A percentile compares a stretch with the other conserved stretches of the same genome.
These are phyloP conservation scores for Rhodophaea formosa DNA, from an alignment of 2,888 invertebrate species.

Conservation along the genomic window DNA sequence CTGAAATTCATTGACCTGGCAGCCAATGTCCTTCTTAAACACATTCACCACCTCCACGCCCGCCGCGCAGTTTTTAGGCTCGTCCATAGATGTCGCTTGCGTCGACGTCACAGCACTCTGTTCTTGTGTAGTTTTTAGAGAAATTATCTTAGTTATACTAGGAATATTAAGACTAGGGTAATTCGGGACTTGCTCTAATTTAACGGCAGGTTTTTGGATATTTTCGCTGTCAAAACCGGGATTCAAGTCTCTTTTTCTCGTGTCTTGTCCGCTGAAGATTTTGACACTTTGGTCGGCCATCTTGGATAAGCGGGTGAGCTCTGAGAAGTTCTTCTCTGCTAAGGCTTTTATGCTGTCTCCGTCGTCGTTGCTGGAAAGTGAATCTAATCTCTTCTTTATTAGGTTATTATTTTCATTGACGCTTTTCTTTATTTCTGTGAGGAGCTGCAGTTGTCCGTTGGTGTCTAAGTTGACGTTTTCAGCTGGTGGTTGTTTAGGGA, in stretches of 20 bases:
- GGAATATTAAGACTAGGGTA: conserved; percentile 66
- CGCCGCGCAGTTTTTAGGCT: conserved; percentile 60
- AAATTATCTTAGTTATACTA: conserved; percentile 64
- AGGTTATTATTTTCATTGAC: conserved; percentile 72
- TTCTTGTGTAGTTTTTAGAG: conserved; percentile 55
- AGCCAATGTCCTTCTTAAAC: conserved; percentile 42
- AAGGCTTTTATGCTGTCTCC: conserved; percentile 61
- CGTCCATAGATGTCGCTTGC: conserved; percentile 71
- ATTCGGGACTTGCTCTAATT: conserved; percentile 38
- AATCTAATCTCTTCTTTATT: conserved; percentile 66
- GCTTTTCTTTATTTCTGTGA: conserved; percentile 68
- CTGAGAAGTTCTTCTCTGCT: conserved; percentile 73
- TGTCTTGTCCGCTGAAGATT: conserved; percentile 61
- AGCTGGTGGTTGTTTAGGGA: conserved; percentile 30
- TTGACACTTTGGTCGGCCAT: conserved; percentile 74
- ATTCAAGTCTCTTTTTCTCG: conserved; percentile 59
- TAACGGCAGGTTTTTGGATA: conserved; percentile 47
- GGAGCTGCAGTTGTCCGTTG: conserved; percentile 59
- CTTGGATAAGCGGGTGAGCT: conserved; percentile 67
- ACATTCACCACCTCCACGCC: conserved; percentile 45
- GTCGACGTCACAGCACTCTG: conserved; percentile 38
- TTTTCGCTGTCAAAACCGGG: conserved; percentile 70
- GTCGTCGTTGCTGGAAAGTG: conserved; percentile 34
- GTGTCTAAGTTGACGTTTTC: conserved; percentile 47
- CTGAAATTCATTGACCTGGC: conserved; percentile 47